Conservation (phyloP, 2,888 invertebrate genomes). For the Pedicia rivosa region DNA sequence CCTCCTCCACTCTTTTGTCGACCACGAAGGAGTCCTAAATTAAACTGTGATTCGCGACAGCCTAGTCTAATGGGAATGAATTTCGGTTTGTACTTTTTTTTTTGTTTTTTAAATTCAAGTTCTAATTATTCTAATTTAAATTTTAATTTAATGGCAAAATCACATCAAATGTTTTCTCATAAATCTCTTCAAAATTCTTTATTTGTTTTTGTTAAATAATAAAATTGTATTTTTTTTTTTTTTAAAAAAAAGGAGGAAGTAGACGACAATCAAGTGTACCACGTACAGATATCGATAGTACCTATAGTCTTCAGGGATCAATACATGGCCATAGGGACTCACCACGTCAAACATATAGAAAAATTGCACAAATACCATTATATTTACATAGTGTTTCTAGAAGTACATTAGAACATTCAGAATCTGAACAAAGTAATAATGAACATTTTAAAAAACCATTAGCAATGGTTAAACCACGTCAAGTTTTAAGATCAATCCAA, state of each 20-base stretch:
- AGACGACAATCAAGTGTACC: slow-evolving; percentile 51
- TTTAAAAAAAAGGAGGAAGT: slow-evolving; percentile 31
- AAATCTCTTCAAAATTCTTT: too few relatives aligned
- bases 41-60: slow-evolving; percentile 61
- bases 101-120: background rate
- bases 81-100: slow-evolving; percentile 17
- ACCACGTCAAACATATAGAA: slow-evolving; percentile 24
- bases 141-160: background rate
- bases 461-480: slow-evolving; percentile 30
- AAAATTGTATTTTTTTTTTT: too few relatives aligned
- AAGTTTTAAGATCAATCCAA: slow-evolving; percentile 35
- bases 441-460: slow-evolving; percentile 20
- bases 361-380: slow-evolving; percentile 33
- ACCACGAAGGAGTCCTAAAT: slow-evolving; percentile 61
- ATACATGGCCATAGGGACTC: slow-evolving; percentile 19
- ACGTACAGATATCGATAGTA: slow-evolving; percentile 38
- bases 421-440: slow-evolving; percentile 17
- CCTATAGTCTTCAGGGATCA: slow-evolving; percentile 37
- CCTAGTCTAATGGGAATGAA: slow-evolving; percentile 53
- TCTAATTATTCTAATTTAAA: background rate
- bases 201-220: too few relatives aligned
- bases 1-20: slow-evolving; percentile 73
- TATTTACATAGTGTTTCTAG: slow-evolving; percentile 34
- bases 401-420: slow-evolving; percentile 30
- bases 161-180: background rate